Base-by-base conservation (phyloP, 1,140 invertebrate species). In the Musca domestica region DNA sequence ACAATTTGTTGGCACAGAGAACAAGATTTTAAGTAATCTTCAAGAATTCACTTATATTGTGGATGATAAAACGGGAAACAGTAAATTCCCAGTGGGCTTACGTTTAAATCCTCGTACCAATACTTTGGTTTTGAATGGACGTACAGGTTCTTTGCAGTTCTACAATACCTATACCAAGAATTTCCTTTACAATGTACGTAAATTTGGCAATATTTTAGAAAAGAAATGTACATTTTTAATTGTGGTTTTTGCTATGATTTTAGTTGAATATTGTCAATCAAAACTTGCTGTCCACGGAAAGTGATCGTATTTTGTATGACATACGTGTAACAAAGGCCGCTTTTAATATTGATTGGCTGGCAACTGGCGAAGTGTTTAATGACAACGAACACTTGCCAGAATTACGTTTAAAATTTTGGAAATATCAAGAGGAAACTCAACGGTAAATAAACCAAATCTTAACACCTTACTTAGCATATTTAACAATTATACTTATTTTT, bases 391-490 rank as follows among this genome's bases (percentile, higher is more conserved):
- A 86, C 67, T 85, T 86, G 30, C 82, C 85, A 4, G 91, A 94
- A 83, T 82, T 90, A 1, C 81, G 88, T 47, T 79, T 95, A 0
- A 95, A 95, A 76, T 94, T 94, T 80, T 95, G 92, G 92, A 74
- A 85, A 58, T 94, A 87, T 74, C 80, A 89, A 70, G 70, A 77
- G 2, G 80, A 85, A 7, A 83, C 86, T 49, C 90, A 92, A 81
- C 86, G 76, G 90, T 92, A 83, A 83, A 76, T 22, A 2, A 15
- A 34, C 1, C 19, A 0, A 61, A 34, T 61, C 27, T 34, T 12
- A 34, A 19, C n/a, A 41, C n/a, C 34, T 19, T 20, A 34, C 56
- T 61, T 41, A 9, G n/a, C n/a, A n/a, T n/a, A 9, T 41, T 41
- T 41, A 41, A 41, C n/a, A n/a, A n/a, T n/a, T n/a, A n/a, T 41